Base-by-base conservation (phyloP, 1,140 invertebrate species). In the Penaeus chinensis region DNA sequence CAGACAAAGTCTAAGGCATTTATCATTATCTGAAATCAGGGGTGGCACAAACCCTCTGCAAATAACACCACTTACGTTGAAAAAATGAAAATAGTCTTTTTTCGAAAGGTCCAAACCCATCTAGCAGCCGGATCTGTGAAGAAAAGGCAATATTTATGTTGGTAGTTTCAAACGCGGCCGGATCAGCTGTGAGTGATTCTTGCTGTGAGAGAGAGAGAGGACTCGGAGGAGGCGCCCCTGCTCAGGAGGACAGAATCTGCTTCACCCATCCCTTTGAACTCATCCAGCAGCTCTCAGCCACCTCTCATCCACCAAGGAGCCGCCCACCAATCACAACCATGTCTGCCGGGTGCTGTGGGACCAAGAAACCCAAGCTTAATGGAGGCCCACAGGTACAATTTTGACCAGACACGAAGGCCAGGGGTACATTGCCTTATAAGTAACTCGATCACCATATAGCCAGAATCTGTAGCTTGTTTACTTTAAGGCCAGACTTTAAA, bases 111-210 rank as follows among this genome's bases (percentile, higher is more conserved):
- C 1, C 10, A 54, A 16, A 16, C 10, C 16, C 54, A 54, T 54
- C 2, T 54, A 2, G 54, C 54, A 16, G 11, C 54, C 54, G 54
- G 54, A 54, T 11, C 54, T 54, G 11, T 19, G 80, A 82, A 63
- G 65, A 78, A 78, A 83, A 22, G 61, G 24, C 81, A 82, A 82
- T 87, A 87, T 87, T 87, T 87, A 78, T 83, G 74, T 83, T 87
- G 69, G 66, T 24, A 37, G 61, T 37, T 24, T 24, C 60, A 74
- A 83, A 87, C 80, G 86, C 71, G 74, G 71, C 86, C 18, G 71
- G 81, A 87, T 87, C 86, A 87, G 86, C 86, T 87, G 86, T 82
- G 86, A 87, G 83, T 78, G 74, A 78, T 37, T 84, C 82, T 84
- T 84, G 82, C 42, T 84, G 82, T 82, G 79, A 32, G 27, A 54